Evolutionary conservation across 2,888 invertebrate genomes (phyloP), one percentile per base, ranked within the genome.

Genomic region (Cepaea hortensis): DNA sequence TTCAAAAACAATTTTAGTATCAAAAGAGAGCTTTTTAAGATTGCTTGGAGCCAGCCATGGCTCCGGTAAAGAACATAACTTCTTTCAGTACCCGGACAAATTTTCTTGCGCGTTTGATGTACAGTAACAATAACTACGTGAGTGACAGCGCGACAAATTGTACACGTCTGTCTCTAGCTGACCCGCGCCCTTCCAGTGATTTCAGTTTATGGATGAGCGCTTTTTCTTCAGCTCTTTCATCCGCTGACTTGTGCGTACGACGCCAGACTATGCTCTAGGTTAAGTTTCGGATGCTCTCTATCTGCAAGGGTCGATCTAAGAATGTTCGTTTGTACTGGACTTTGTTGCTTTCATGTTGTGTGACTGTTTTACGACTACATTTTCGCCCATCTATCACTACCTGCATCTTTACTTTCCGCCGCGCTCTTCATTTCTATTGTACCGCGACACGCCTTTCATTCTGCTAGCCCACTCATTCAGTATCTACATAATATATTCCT

Each of bases 141-240:
- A 77, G 11, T 77, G 77, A 77, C 77, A 77, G 61, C 55, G 55
- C 75, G 62, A 83, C 83, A 73, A 35, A 72, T 83, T 55, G 55
- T 61, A 83, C 55, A 61, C 7, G 20, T 62, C 15, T 62, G 35
- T 62, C 46, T 61, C 79, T 79, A 79, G 62, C 62, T 62, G 79
- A 79, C 35, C 79, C 79, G 62, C 46, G 35, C 23, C 23, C 35
- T 35, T 11, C 15, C 46, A 62, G 62, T n/a, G n/a, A 79, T 11
- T 79, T 15, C 61, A 15, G 35, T 35, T 79, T 79, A 55, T 55
- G n/a, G 55, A 48, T 76, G n/a, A 55, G n/a, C 3, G 77, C 77
- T 20, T 55, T 20, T 55, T 61, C n/a, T 55, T n/a, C 55, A 55
- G 18, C 3, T 77, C 55, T 77, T 61, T 77, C 77, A 77, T 77